A percentile compares a stretch with the other conserved stretches of the same genome.
phyloP scores from a whole-genome alignment of 2,113 vertebrate species.

The Lipophrys pholis region DNA sequence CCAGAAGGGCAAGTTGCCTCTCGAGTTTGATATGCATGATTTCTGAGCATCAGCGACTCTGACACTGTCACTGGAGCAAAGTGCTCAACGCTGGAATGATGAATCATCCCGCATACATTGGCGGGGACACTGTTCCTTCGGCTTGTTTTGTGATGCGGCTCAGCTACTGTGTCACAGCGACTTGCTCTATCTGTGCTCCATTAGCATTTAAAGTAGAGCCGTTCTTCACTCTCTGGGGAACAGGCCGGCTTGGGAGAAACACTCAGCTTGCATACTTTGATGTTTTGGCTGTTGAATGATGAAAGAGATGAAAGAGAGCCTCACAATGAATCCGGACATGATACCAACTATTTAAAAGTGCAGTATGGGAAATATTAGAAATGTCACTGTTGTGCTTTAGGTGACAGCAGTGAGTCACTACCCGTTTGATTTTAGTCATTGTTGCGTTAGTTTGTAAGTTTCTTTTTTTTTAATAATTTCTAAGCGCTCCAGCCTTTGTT shows the following conservation, averaged over 20 bases:
- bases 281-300: constrained; percentile 16
- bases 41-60: constrained; percentile 6
- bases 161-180: constrained; percentile 21
- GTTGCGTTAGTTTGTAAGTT: no score
- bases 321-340: neutral
- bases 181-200: constrained; percentile 15
- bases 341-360: constrained; percentile 1
- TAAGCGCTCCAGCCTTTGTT: no score
- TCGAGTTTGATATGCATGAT: neutral
- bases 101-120: constrained; percentile 32
- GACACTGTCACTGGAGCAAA: constrained; percentile 22
- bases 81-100: constrained; percentile 22
- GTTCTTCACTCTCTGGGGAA: constrained; percentile 19
- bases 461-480: no score
- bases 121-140: constrained; percentile 8
- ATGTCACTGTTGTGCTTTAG: no score
- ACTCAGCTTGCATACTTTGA: constrained; percentile 23
- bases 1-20: constrained; percentile 4
- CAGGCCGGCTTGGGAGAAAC: constrained; percentile 4
- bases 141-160: constrained; percentile 15
- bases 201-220: constrained; percentile 55
- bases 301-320: constrained; percentile 7
- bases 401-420: no score
- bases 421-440: no score
- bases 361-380: no score